Conservation (phyloP, 2,888 invertebrate genomes). For the Bibio marci region DNA sequence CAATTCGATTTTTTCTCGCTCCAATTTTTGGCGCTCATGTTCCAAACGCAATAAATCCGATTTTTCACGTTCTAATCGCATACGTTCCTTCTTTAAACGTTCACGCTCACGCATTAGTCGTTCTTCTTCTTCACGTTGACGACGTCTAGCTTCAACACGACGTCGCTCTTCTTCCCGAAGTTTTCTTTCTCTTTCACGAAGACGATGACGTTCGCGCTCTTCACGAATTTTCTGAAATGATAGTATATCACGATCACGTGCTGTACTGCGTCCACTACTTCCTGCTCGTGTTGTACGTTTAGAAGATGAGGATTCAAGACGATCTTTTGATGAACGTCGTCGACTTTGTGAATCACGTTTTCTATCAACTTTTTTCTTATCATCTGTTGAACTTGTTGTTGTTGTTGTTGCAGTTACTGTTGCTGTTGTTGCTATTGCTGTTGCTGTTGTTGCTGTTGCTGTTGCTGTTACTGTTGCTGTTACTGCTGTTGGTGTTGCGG, state of each 20-base stretch:
- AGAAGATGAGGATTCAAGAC: constrained; percentile 19
- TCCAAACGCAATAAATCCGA: constrained; percentile 69
- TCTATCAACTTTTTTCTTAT: no score
- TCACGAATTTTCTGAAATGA: constrained; percentile 71
- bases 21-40: constrained; percentile 63
- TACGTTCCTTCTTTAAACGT: constrained; percentile 65
- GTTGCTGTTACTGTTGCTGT: no score
- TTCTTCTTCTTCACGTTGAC: constrained; percentile 70
- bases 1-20: constrained; percentile 54
- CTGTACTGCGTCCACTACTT: constrained; percentile 30
- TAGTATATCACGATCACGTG: constrained; percentile 40
- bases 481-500: no score
- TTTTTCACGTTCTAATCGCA: constrained; percentile 75
- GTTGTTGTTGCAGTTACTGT: no score
- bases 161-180: constrained; percentile 61
- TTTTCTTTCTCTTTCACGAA: constrained; percentile 66
- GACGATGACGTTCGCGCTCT: constrained; percentile 57
- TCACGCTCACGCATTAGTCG: constrained; percentile 67
- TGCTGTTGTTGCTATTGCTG: no score
- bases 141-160: constrained; percentile 61
- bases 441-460: no score
- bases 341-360: constrained; percentile 35
- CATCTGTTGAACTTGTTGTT: no score
- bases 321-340: constrained; percentile 18
- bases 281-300: constrained; percentile 26